phyloP scores from a whole-genome alignment of 2,888 invertebrate genomes.

The Heliconius charithonia region DNA sequence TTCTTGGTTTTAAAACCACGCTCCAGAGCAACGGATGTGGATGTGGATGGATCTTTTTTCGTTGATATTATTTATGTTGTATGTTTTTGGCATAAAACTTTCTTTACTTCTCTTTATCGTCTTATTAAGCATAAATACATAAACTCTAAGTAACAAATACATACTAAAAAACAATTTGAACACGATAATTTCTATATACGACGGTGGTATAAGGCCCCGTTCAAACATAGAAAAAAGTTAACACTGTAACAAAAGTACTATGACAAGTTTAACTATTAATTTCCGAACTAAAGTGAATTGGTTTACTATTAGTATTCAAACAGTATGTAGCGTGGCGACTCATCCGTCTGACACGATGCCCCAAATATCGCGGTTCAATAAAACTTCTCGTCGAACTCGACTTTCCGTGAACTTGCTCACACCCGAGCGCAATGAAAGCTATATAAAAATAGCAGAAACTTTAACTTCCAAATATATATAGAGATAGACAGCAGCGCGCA shows the following conservation, averaged over 20 bases:
- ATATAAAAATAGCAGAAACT: conserved; percentile 44
- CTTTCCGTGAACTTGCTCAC: conserved; percentile 79
- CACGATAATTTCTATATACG: background rate
- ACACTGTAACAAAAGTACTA: too few relatives aligned
- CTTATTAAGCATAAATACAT: background rate
- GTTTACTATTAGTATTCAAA: conserved; percentile 8
- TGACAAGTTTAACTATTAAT: background rate
- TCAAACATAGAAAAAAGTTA: too few relatives aligned
- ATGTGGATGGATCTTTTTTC: background rate
- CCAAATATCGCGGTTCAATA: conserved; percentile 65
- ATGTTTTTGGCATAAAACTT: background rate
- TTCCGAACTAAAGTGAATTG: background rate
- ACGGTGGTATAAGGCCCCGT: background rate
- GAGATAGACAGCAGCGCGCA: background rate
- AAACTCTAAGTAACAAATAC: background rate
- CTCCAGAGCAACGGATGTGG: background rate
- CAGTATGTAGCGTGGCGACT: conserved; percentile 8
- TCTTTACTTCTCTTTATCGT: background rate
- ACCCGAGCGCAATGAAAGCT: conserved; percentile 51
- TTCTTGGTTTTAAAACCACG: conserved; percentile 14
- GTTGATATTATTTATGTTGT: background rate
- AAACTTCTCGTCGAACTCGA: conserved; percentile 68
- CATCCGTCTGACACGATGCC: conserved; percentile 44
- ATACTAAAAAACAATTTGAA: background rate
- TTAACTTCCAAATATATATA: conserved; percentile 36